These are phyloP conservation scores for Callocephalon fimbriatum DNA, from an alignment of 2,113 vertebrate species.

Conservation along the genomic window DNA sequence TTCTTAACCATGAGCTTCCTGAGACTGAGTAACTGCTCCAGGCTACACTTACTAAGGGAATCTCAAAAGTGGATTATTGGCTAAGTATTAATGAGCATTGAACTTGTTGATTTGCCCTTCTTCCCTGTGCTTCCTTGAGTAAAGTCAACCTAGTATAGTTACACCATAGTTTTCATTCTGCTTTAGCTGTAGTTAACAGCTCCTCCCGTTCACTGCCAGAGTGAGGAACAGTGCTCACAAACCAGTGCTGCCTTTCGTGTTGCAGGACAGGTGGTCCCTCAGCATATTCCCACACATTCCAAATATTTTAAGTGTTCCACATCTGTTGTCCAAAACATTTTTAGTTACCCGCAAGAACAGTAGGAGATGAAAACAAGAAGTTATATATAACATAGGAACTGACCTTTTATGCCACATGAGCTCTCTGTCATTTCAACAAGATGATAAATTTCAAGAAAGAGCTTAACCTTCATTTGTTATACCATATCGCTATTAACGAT, in stretches of 20 bases:
- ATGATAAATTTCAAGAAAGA: conserved; percentile 15
- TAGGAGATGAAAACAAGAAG: conserved; percentile 40
- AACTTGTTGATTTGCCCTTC: neutral
- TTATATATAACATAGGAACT: conserved; percentile 44
- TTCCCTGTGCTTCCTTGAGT: neutral
- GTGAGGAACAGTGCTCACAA: neutral
- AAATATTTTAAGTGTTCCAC: conserved; percentile 59
- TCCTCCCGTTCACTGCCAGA: neutral
- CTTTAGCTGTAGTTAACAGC: neutral
- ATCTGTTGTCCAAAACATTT: conserved; percentile 60
- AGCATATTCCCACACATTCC: conserved; percentile 60
- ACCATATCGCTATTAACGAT: conserved; percentile 13
- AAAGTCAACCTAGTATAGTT: neutral
- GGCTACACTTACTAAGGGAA: neutral
- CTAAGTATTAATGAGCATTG: neutral
- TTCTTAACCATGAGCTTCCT: conserved; percentile 1
- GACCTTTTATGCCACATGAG: conserved; percentile 37
- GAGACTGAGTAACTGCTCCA: neutral
- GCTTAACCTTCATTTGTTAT: neutral
- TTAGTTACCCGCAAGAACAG: conserved; percentile 40
- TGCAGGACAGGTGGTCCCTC: conserved; percentile 68
- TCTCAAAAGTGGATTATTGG: neutral
- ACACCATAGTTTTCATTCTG: neutral
- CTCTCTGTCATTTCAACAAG: neutral
- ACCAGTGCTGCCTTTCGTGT: neutral